Percentiles rank a stretch among this genome's conserved stretches.
phyloP scores from a whole-genome alignment of 2,888 invertebrate species.

The Amphipoea oculea region DNA sequence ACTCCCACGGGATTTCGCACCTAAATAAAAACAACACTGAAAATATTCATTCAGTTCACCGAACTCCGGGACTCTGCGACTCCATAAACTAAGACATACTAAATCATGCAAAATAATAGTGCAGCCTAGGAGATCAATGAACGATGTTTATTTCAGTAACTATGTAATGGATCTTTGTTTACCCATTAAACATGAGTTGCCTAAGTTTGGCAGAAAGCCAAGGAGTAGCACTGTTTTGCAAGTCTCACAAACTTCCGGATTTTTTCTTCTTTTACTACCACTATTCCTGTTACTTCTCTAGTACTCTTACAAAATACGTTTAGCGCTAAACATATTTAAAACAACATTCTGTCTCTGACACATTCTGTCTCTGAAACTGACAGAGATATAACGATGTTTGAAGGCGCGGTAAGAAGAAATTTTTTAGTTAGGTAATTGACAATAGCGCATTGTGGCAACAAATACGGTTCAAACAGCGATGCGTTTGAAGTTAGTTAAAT shows the following conservation, averaged over 20 bases:
- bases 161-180: slow-evolving; percentile 78
- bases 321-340: neutral
- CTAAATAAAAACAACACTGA: slow-evolving; percentile 30
- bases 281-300: slow-evolving; percentile 20
- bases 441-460: neutral
- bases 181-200: slow-evolving; percentile 73
- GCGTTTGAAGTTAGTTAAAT: neutral
- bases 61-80: slow-evolving; percentile 28
- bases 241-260: slow-evolving; percentile 63
- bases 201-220: slow-evolving; percentile 75
- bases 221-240: slow-evolving; percentile 67
- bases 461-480: neutral
- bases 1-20: slow-evolving; percentile 5
- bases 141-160: slow-evolving; percentile 78
- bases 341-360: neutral
- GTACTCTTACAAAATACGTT: neutral
- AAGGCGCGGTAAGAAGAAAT: neutral
- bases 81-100: slow-evolving; percentile 31
- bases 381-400: neutral
- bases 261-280: slow-evolving; percentile 46
- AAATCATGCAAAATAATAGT: slow-evolving; percentile 61
- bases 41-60: slow-evolving; percentile 33
- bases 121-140: slow-evolving; percentile 72
- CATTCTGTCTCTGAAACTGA: neutral
- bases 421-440: neutral